Evolutionary conservation across 2,888 invertebrate genomes (phyloP).

Genomic region (Clusia tigrina): DNA sequence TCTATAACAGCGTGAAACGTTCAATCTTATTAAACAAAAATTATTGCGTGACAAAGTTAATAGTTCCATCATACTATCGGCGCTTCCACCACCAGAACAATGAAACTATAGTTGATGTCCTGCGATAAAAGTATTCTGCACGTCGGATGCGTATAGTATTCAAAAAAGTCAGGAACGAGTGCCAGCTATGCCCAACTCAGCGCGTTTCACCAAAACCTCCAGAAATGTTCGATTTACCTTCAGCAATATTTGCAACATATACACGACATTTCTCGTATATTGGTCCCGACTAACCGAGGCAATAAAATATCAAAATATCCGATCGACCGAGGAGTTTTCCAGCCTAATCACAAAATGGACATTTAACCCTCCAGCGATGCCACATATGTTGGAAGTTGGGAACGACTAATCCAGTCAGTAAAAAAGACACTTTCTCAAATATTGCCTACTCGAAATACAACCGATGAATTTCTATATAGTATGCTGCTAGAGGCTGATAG

Average conservation of each 20-base stretch:
- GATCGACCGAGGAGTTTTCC: too few species aligned
- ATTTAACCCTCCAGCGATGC: background rate
- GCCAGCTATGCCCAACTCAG: background rate
- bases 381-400: background rate
- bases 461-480: background rate
- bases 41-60: background rate
- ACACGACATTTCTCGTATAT: background rate
- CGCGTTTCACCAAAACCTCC: background rate
- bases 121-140: background rate
- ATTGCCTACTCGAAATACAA: background rate
- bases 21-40: background rate
- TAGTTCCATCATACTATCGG: background rate
- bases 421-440: background rate
- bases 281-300: too few species aligned
- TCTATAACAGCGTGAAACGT: background rate
- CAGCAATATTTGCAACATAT: background rate
- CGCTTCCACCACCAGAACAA: background rate
- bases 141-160: background rate
- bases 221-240: background rate
- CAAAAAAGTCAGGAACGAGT: background rate
- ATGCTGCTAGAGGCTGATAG: background rate
- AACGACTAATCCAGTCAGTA: background rate
- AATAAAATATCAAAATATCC: too few species aligned
- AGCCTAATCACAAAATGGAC: too few species aligned
- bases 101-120: background rate